Evolutionary conservation across 2,888 invertebrate genomes (phyloP).

Genomic region (Parochlus steinenii): DNA sequence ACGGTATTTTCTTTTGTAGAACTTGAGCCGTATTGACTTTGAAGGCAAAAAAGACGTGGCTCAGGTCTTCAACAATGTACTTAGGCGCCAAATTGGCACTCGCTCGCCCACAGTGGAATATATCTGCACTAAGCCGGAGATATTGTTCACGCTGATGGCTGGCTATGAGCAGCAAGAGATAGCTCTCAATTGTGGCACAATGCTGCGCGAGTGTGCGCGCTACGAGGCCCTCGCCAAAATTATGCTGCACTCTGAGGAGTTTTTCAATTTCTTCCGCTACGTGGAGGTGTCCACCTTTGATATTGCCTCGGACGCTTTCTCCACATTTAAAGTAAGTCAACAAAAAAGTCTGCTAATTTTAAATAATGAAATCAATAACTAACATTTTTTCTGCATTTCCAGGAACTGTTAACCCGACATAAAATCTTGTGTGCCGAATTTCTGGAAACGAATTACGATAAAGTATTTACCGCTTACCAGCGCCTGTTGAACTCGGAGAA

Average conservation of each 20-base stretch:
- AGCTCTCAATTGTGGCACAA: conserved; percentile 96
- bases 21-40: conserved; percentile 58
- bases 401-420: conserved; percentile 87
- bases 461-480: conserved; percentile 95
- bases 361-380: neutral
- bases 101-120: conserved; percentile 97
- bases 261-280: conserved; percentile 99
- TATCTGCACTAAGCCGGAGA: conserved; percentile 94
- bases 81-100: conserved; percentile 95
- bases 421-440: conserved; percentile 95
- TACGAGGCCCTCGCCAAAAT: conserved; percentile 98
- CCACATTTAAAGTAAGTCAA: conserved; percentile 84
- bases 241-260: conserved; percentile 93
- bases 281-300: conserved; percentile 99
- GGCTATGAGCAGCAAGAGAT: conserved; percentile 99
- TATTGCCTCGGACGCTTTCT: conserved; percentile 99
- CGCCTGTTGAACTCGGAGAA: conserved; percentile 96
- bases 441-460: conserved; percentile 96
- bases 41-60: conserved; percentile 99
- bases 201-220: conserved; percentile 96
- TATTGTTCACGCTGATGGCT: conserved; percentile 89
- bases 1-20: conserved; percentile 30
- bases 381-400: conserved; percentile 23
- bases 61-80: conserved; percentile 97
- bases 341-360: neutral